A percentile compares a stretch with the other conserved stretches of the same genome.
These are phyloP conservation scores for Neodontobutis hainanensis DNA, from an alignment of 2,113 vertebrate genomes.

Conservation along the genomic window DNA sequence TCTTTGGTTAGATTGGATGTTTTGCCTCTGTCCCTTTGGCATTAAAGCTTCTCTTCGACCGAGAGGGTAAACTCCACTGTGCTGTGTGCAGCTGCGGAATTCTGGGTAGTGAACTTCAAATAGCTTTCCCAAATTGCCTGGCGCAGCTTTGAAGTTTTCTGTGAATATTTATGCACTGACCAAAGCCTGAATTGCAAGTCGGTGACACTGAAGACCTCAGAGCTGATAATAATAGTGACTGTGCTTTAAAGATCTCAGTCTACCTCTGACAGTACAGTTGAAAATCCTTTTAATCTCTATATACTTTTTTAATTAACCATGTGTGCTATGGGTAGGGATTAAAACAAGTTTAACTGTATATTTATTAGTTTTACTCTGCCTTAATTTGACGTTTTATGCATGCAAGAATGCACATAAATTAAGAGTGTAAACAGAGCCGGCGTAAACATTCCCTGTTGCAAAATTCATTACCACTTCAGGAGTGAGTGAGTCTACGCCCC, in stretches of 20 bases:
- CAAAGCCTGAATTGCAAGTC: conserved; percentile 25
- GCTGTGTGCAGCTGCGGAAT: conserved; percentile 15
- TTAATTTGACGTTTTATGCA: conserved; percentile 64
- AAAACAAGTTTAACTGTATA: conserved; percentile 38
- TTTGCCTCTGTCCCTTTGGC: background rate
- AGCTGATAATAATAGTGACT: background rate
- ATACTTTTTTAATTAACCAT: background rate
- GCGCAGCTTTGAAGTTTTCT: conserved; percentile 51
- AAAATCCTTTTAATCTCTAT: conserved; percentile 5
- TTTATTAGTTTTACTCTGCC: conserved; percentile 46
- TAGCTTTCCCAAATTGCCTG: conserved; percentile 27
- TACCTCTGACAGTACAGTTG: background rate
- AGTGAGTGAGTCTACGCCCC: conserved; percentile 51
- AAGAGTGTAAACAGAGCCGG: conserved; percentile 64
- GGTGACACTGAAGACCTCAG: conserved; percentile 6
- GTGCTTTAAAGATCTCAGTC: background rate
- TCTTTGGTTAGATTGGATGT: background rate
- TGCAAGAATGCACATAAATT: conserved; percentile 69
- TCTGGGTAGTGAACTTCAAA: conserved; percentile 42
- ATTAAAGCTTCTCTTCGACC: conserved; percentile 10
- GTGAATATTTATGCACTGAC: conserved; percentile 45
- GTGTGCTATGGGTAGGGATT: conserved; percentile 23
- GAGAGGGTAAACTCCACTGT: conserved; percentile 8
- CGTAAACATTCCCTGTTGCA: conserved; percentile 62
- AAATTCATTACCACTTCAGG: conserved; percentile 72